A percentile compares a stretch with the other conserved stretches of the same genome.
Evolutionary conservation across 2,113 vertebrate genomes (phyloP).

Genomic region (Calypte anna): DNA sequence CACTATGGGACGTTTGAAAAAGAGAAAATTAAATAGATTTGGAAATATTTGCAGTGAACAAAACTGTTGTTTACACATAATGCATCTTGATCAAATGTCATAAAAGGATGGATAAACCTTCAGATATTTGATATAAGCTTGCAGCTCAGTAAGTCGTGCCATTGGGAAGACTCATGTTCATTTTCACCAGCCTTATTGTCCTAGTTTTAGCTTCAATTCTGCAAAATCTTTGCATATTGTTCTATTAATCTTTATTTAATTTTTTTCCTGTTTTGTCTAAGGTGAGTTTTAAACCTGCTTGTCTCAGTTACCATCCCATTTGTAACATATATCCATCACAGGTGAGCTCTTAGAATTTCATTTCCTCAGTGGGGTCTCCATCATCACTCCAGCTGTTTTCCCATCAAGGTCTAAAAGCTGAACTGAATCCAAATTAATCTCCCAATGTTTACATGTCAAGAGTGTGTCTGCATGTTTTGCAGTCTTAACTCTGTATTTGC

Average conservation of each 20-base stretch:
- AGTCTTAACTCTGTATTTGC: not conserved
- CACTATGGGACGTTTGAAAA: not conserved
- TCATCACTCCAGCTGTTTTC: not conserved
- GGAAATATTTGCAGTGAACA: not conserved
- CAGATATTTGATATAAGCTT: not conserved
- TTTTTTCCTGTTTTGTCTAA: not conserved
- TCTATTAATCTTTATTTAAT: not conserved
- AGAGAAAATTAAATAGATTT: not conserved
- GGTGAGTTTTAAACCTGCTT: not conserved
- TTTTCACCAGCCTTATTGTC: not conserved
- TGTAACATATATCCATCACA: not conserved
- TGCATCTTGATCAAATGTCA: not conserved
- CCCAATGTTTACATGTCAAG: not conserved
- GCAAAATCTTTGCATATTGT: not conserved
- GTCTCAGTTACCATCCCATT: not conserved
- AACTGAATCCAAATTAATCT: not conserved
- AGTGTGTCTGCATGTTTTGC: accelerated
- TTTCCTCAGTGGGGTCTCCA: not conserved
- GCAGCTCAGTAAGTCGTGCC: accelerated
- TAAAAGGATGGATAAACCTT: not conserved
- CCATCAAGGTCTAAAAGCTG: not conserved
- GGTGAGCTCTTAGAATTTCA: not conserved
- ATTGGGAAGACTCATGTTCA: not conserved
- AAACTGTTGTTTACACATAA: not conserved
- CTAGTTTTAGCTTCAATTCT: not conserved